Evolutionary conservation across 2,113 vertebrate species (phyloP).

Genomic region (Lagenorhynchus albirostris): DNA sequence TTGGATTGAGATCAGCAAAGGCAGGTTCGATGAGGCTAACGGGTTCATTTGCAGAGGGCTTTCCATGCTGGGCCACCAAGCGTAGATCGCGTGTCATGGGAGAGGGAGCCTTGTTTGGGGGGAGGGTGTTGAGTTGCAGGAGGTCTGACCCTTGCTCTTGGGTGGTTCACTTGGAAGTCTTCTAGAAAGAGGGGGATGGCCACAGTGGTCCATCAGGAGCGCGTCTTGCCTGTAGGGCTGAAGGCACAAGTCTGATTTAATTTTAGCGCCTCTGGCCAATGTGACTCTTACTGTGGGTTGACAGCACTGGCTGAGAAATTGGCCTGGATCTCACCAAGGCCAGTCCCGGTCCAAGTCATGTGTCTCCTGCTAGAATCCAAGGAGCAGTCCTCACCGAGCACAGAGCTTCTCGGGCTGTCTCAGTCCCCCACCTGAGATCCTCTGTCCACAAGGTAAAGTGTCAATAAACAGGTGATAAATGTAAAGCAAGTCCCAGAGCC

Average conservation of each 20-base stretch:
- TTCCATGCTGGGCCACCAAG: fast-evolving
- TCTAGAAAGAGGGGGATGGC: fast-evolving
- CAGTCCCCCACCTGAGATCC: fast-evolving
- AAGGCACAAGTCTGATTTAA: fast-evolving
- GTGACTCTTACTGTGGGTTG: fast-evolving
- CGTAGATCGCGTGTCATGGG: fast-evolving
- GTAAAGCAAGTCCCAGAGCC: not conserved
- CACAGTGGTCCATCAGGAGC: fast-evolving
- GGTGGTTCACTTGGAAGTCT: fast-evolving
- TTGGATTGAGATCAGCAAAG: not conserved
- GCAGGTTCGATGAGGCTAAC: fast-evolving
- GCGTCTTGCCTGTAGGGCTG: fast-evolving
- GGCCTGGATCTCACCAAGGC: no score
- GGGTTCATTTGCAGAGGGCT: not conserved
- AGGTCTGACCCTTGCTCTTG: fast-evolving
- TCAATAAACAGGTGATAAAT: fast-evolving
- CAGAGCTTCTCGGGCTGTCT: fast-evolving
- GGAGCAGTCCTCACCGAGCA: fast-evolving
- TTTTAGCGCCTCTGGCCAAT: fast-evolving
- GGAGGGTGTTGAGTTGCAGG: fast-evolving
- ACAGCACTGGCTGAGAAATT: fast-evolving
- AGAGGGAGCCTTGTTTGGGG: not conserved
- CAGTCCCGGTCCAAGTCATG: fast-evolving
- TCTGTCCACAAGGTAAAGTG: not conserved
- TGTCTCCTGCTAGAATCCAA: not conserved